These are phyloP conservation scores for Apis mellifera DNA, from an alignment of 1,140 invertebrate genomes.

Conservation along the genomic window Amel_HAv3.1 CM009938.2:8224001-8224500, in stretches of 20 bases:
- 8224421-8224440: constrained; percentile 51
- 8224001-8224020: constrained; percentile 83
- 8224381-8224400: constrained; percentile 65
- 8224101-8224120: constrained; percentile 53
- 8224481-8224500: constrained; percentile 46
- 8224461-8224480: constrained; percentile 52
- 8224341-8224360: constrained; percentile 73
- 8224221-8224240: constrained; percentile 70
- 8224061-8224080: constrained; percentile 84
- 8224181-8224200: constrained; percentile 52
- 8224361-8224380: constrained; percentile 75
- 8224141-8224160: constrained; percentile 40
- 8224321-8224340: constrained; percentile 74
- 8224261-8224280: constrained; percentile 64
- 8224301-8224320: constrained; percentile 66
- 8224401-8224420: constrained; percentile 56
- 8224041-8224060: constrained; percentile 86
- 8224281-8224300: constrained; percentile 53
- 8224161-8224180: constrained; percentile 67
- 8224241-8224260: constrained; percentile 61
- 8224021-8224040: constrained; percentile 87
- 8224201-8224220: constrained; percentile 63
- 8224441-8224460: constrained; percentile 48
- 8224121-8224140: constrained; percentile 24
- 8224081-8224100: constrained; percentile 75